phyloP scores from a whole-genome alignment of 64 coral and sea anemone genomes.

The Pachyseris speciosa region DNA sequence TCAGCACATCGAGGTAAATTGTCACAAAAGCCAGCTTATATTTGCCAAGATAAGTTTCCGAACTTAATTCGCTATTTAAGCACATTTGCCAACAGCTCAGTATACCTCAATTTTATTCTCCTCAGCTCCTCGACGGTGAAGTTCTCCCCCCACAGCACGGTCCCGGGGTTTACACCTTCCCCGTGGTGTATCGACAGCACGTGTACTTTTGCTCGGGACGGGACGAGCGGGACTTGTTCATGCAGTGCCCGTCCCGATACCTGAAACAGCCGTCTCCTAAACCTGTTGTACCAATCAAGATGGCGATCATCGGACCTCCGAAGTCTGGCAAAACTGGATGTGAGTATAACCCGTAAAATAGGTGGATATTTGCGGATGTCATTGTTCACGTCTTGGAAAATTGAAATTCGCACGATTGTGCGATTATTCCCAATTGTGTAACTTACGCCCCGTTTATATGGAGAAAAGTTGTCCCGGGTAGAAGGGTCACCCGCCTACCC shows the following conservation, averaged over 20 bases:
- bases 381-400: too few relatives aligned
- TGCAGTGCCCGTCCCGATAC: conserved; percentile 86
- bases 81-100: neutral
- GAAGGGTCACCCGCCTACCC: too few relatives aligned
- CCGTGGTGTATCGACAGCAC: conserved; percentile 84
- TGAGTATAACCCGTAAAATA: conserved; percentile 45
- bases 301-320: conserved; percentile 96
- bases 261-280: conserved; percentile 95
- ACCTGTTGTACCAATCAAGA: conserved; percentile 93
- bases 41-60: too few relatives aligned
- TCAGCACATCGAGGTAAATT: too few relatives aligned
- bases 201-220: conserved; percentile 92
- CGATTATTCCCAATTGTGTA: too few relatives aligned
- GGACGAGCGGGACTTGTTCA: conserved; percentile 74
- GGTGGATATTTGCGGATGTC: neutral
- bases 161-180: conserved; percentile 43
- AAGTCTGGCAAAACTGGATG: conserved; percentile 97
- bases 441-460: too few relatives aligned
- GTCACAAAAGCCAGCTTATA: too few relatives aligned
- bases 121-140: conserved; percentile 87
- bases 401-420: too few relatives aligned
- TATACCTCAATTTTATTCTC: neutral
- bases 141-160: conserved; percentile 90
- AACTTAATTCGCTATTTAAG: too few relatives aligned
- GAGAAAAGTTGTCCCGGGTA: too few relatives aligned